Conservation (phyloP, 2,888 invertebrate species). For the Polyploca ridens region DNA sequence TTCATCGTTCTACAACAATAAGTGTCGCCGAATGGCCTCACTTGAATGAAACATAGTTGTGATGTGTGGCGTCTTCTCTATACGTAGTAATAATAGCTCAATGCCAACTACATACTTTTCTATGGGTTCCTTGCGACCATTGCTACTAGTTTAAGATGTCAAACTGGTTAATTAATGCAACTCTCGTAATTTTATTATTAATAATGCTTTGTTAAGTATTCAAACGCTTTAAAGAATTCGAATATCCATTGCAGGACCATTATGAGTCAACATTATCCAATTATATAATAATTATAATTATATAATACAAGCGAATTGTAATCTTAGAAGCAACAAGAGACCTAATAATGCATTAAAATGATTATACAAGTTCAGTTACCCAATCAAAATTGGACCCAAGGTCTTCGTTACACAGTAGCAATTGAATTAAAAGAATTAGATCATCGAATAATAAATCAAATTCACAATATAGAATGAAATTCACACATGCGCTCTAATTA, state of each 20-base stretch:
- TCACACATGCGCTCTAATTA: slow-evolving; percentile 29
- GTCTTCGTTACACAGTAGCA: slow-evolving; percentile 1
- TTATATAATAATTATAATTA: neutral
- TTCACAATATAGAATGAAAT: slow-evolving; percentile 56
- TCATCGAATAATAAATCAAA: slow-evolving; percentile 17
- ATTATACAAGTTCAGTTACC: slow-evolving; percentile 2
- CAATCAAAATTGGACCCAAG: slow-evolving; percentile 1
- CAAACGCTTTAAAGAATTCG: neutral
- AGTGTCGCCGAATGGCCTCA: too few relatives aligned
- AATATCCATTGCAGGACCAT: neutral
- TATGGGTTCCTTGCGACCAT: too few relatives aligned
- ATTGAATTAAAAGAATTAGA: neutral
- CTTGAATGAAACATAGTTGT: too few relatives aligned
- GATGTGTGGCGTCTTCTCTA: too few relatives aligned
- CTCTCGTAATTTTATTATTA: neutral
- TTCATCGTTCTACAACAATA: too few relatives aligned
- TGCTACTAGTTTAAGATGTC: too few relatives aligned
- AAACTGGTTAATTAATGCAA: neutral
- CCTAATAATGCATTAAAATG: neutral
- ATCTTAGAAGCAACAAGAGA: neutral
- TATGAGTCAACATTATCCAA: neutral
- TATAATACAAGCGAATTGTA: neutral
- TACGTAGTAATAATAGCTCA: too few relatives aligned
- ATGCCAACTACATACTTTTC: too few relatives aligned
- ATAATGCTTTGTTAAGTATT: neutral